Conservation (phyloP, 2,888 invertebrate species). For the Colostygia pectinataria region DNA sequence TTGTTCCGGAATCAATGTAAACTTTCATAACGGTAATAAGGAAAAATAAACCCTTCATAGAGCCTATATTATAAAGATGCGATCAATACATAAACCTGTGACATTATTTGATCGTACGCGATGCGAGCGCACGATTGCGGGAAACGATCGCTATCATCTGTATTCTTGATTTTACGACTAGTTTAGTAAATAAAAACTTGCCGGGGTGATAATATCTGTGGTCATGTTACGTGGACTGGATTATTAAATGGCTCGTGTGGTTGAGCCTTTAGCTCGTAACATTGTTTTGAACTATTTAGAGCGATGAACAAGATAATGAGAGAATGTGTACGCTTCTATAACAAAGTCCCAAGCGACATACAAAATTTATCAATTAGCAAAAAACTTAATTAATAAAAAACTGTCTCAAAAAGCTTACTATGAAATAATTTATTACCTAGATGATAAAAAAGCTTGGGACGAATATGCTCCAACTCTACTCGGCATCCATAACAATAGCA, state of each 20-base stretch:
- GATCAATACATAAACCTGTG: slow-evolving; percentile 64
- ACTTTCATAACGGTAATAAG: slow-evolving; percentile 39
- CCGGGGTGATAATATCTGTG: slow-evolving; percentile 27
- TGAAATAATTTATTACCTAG: too few species aligned
- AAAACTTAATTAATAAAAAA: too few species aligned
- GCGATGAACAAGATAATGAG: neutral
- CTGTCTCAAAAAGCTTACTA: too few species aligned
- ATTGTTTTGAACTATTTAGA: slow-evolving; percentile 10
- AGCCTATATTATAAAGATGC: slow-evolving; percentile 47
- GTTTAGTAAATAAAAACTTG: slow-evolving; percentile 48
- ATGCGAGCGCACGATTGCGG: slow-evolving; percentile 57
- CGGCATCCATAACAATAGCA: too few species aligned
- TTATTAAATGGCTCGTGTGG: slow-evolving; percentile 18
- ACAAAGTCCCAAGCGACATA: too few species aligned
- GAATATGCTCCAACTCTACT: too few species aligned
- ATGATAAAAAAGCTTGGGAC: too few species aligned
- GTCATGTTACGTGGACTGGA: slow-evolving; percentile 14
- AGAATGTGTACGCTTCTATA: too few species aligned
- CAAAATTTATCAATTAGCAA: too few species aligned
- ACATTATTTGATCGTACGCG: slow-evolving; percentile 63
- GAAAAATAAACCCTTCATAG: slow-evolving; percentile 44
- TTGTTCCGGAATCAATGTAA: slow-evolving; percentile 26
- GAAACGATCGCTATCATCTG: slow-evolving; percentile 57
- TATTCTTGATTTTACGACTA: slow-evolving; percentile 60
- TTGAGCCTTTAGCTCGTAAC: slow-evolving; percentile 6